These are phyloP conservation scores for Nomia melanderi DNA, from an alignment of 1,140 invertebrate species.

Conservation along the genomic window DNA sequence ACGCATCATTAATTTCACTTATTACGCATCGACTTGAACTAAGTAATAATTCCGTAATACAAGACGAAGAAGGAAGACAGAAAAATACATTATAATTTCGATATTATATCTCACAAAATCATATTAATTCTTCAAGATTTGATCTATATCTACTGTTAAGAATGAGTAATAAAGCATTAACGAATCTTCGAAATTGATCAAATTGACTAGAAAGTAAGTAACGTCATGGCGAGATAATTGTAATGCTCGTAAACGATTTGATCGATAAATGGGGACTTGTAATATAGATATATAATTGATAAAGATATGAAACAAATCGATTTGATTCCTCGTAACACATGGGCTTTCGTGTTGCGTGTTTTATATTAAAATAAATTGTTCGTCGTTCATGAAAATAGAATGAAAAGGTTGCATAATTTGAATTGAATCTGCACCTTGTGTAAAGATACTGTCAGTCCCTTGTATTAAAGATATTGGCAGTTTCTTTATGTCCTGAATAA, in stretches of 20 bases:
- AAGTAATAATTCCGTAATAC: slow-evolving; percentile 6
- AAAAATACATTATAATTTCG: slow-evolving; percentile 9
- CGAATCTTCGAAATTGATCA: neutral
- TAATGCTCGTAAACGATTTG: neutral
- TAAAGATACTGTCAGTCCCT: slow-evolving; percentile 67
- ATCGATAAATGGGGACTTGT: slow-evolving; percentile 17
- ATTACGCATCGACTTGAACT: neutral
- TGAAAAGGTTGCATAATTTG: slow-evolving; percentile 12
- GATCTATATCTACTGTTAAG: neutral
- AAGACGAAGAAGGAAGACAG: slow-evolving; percentile 36
- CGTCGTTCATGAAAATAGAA: slow-evolving; percentile 6
- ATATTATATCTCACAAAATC: slow-evolving; percentile 11
- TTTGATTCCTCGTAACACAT: slow-evolving; percentile 31
- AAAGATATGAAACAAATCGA: slow-evolving; percentile 2
- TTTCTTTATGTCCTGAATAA: slow-evolving; percentile 59
- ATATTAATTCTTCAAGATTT: slow-evolving; percentile 4
- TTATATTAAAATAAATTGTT: slow-evolving; percentile 23
- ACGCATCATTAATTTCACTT: neutral
- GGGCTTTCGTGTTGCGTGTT: neutral
- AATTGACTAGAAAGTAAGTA: slow-evolving; percentile 29
- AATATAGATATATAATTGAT: neutral
- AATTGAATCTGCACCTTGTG: slow-evolving; percentile 27
- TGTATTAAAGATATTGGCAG: slow-evolving; percentile 64
- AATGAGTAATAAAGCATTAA: neutral
- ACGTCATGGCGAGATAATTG: slow-evolving; percentile 21